These are phyloP conservation scores for Oligia latruncula DNA, from an alignment of 2,888 invertebrate genomes.

Conservation along the genomic window DNA sequence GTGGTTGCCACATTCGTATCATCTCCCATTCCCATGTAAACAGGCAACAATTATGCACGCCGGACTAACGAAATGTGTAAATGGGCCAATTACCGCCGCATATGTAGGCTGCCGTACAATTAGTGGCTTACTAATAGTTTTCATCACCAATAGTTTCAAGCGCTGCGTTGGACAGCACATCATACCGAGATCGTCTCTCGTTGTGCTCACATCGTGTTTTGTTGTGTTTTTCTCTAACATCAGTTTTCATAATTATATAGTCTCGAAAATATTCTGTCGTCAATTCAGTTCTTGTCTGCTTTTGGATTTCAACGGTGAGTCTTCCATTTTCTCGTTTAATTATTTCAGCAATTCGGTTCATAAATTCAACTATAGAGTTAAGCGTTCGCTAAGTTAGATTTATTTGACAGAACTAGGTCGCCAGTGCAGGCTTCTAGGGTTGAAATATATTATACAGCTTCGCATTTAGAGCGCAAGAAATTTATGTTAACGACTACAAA, in stretches of 20 bases:
- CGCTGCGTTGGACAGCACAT: conserved; percentile 78
- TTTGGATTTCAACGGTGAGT: conserved; percentile 56
- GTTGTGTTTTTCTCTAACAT: conserved; percentile 52
- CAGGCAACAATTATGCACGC: conserved; percentile 87
- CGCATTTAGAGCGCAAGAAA: conserved; percentile 76
- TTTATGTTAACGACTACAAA: conserved; percentile 78
- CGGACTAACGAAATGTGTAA: conserved; percentile 89
- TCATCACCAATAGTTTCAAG: conserved; percentile 87
- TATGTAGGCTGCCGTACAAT: conserved; percentile 89
- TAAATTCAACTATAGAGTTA: conserved; percentile 71
- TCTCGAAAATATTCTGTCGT: conserved; percentile 11
- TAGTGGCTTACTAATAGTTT: conserved; percentile 89
- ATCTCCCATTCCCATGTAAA: conserved; percentile 83
- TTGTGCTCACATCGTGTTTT: conserved; percentile 77
- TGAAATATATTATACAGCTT: conserved; percentile 72
- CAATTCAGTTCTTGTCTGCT: conserved; percentile 22
- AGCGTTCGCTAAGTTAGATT: conserved; percentile 74
- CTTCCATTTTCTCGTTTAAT: conserved; percentile 44
- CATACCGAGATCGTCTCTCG: conserved; percentile 85
- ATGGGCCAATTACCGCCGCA: conserved; percentile 89
- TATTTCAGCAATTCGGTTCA: conserved; percentile 55
- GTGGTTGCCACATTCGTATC: conserved; percentile 83
- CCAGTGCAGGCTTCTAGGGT: conserved; percentile 77
- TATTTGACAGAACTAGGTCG: conserved; percentile 79
- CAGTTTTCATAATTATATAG: conserved; percentile 3